These are phyloP conservation scores for Amphiprion clarkii DNA, from an alignment of 2,797 vertebrate genomes.

Conservation along the genomic window DNA sequence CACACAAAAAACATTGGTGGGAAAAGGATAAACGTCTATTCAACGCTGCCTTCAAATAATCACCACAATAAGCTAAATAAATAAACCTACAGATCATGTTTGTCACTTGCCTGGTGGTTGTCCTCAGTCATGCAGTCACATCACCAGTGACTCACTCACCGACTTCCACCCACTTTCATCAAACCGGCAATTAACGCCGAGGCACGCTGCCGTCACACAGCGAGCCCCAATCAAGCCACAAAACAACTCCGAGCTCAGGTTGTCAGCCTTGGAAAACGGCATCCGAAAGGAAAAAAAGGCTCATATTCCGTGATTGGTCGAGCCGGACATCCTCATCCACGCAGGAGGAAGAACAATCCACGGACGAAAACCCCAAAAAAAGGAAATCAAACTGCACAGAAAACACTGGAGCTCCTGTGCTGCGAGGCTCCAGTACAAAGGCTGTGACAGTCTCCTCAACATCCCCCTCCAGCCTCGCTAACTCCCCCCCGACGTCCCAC, in stretches of 20 bases:
- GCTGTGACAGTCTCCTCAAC: conserved; percentile 61
- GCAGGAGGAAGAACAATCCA: too few species aligned
- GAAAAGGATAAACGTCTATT: too few species aligned
- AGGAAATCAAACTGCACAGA: neutral
- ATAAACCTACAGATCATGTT: conserved; percentile 21
- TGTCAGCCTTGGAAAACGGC: neutral
- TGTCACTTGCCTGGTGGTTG: conserved; percentile 28
- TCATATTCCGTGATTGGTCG: neutral
- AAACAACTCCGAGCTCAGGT: conserved; percentile 3
- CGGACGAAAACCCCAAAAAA: neutral
- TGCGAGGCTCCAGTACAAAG: conserved; percentile 44
- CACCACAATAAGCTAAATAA: neutral
- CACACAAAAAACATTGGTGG: too few species aligned
- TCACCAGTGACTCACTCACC: conserved; percentile 49
- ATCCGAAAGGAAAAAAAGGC: conserved; percentile 12
- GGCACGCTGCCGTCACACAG: conserved; percentile 16
- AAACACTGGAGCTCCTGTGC: conserved; percentile 37
- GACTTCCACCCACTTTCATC: conserved; percentile 50
- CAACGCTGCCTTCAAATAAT: too few species aligned
- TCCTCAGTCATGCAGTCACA: conserved; percentile 45
- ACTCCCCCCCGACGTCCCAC: conserved; percentile 62
- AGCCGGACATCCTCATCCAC: neutral
- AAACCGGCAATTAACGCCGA: conserved; percentile 47
- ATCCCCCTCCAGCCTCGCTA: conserved; percentile 15
- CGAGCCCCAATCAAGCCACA: conserved; percentile 23